A percentile compares a stretch with the other conserved stretches of the same genome.
phyloP scores from a whole-genome alignment of 1,140 invertebrate genomes.

The Drosophila bocqueti region DNA sequence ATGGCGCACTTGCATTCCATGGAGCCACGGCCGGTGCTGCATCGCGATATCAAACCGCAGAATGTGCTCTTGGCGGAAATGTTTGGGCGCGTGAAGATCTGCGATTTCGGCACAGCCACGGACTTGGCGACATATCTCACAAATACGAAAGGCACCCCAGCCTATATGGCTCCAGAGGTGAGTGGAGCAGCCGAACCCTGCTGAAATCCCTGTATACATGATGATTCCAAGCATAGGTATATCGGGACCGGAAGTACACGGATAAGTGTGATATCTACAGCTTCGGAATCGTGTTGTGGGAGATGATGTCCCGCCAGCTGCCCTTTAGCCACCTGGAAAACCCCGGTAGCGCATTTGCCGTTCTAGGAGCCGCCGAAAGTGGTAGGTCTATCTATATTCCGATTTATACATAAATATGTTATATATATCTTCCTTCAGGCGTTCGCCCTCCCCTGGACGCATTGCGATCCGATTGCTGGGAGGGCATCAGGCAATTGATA shows the following conservation, averaged over 20 bases:
- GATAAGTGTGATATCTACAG: slow-evolving; percentile 54
- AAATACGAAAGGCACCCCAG: slow-evolving; percentile 1
- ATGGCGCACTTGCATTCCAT: slow-evolving; percentile 26
- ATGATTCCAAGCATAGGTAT: neutral
- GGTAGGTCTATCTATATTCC: slow-evolving; percentile 11
- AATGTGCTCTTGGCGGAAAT: slow-evolving; percentile 28
- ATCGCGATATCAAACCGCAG: slow-evolving; percentile 48
- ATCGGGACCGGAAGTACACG: neutral
- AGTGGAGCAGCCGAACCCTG: neutral
- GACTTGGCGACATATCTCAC: slow-evolving; percentile 12
- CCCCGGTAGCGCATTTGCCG: neutral
- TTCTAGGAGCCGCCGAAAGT: neutral
- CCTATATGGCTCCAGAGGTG: slow-evolving; percentile 54
- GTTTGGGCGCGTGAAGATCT: slow-evolving; percentile 34
- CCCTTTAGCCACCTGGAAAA: slow-evolving; percentile 35
- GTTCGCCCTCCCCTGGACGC: neutral
- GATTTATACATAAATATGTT: neutral
- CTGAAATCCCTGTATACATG: too few species aligned
- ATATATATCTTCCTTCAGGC: neutral
- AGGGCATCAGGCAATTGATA: slow-evolving; percentile 13
- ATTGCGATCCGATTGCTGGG: slow-evolving; percentile 18
- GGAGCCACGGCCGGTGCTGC: slow-evolving; percentile 20
- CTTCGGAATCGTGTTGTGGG: slow-evolving; percentile 43
- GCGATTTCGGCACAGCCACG: slow-evolving; percentile 36
- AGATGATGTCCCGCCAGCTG: slow-evolving; percentile 24